A percentile compares a stretch with the other conserved stretches of the same genome.
Evolutionary conservation across 2,888 invertebrate species (phyloP).

Genomic region (Meloe dianella): DNA sequence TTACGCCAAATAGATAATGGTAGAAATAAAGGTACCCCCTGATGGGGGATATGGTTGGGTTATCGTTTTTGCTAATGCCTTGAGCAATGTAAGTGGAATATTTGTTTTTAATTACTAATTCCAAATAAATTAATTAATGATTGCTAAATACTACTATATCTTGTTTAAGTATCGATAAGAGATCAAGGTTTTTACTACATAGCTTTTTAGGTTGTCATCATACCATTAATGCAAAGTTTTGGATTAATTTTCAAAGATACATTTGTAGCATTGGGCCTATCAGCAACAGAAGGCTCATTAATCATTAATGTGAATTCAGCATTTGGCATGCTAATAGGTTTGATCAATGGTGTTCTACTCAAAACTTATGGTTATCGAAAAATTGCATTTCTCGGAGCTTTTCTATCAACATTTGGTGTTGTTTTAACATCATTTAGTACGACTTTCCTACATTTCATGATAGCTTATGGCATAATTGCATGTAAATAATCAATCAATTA

Average conservation of each 20-base stretch:
- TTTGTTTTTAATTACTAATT: no score
- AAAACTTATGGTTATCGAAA: conserved; percentile 70
- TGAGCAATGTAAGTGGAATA: conserved; percentile 80
- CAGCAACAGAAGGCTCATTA: conserved; percentile 68
- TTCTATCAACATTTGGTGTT: conserved; percentile 65
- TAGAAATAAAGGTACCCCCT: conserved; percentile 67
- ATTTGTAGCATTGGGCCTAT: conserved; percentile 64
- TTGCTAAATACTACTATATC: no score
- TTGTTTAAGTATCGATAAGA: not conserved
- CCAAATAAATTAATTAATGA: no score
- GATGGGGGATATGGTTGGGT: conserved; percentile 90
- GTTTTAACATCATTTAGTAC: conserved; percentile 65
- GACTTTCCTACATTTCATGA: conserved; percentile 65
- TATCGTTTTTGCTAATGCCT: conserved; percentile 78
- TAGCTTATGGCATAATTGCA: conserved; percentile 72
- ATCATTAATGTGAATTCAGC: conserved; percentile 73
- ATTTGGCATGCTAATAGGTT: conserved; percentile 70
- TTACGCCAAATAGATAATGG: not conserved
- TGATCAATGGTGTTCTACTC: conserved; percentile 70
- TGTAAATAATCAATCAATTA: conserved; percentile 68
- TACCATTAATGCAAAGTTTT: conserved; percentile 62
- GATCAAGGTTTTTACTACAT: not conserved
- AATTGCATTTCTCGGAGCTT: conserved; percentile 65
- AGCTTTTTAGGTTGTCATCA: conserved; percentile 48
- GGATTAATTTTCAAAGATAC: conserved; percentile 71